Conservation (phyloP, 2,113 vertebrate genomes). For the Rhinolophus sinicus region DNA sequence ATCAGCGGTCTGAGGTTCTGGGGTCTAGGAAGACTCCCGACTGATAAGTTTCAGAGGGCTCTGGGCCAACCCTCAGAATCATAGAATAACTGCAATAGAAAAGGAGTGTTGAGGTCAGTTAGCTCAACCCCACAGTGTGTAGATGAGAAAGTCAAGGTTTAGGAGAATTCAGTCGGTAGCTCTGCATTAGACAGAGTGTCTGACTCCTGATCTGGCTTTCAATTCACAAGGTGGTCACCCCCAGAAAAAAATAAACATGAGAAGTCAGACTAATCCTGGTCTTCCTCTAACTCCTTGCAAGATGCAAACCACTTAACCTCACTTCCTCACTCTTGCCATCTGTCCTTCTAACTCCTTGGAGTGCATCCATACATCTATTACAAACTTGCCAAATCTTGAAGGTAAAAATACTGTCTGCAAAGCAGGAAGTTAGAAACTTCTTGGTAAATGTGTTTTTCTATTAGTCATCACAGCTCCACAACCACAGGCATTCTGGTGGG, state of each 20-base stretch:
- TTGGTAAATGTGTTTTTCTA: neutral
- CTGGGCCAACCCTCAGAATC: neutral
- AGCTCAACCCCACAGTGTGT: neutral
- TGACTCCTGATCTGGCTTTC: neutral
- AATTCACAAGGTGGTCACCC: neutral
- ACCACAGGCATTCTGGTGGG: neutral
- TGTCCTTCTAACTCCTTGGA: neutral
- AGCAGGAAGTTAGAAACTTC: neutral
- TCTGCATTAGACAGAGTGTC: neutral
- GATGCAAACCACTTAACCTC: neutral
- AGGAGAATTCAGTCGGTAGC: neutral
- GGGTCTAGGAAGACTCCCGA: neutral
- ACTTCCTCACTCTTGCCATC: constrained; percentile 41
- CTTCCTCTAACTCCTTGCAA: constrained; percentile 22
- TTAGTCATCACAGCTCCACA: neutral
- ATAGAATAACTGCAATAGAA: neutral
- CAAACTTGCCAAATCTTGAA: neutral
- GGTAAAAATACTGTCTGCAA: constrained; percentile 21
- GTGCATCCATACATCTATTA: neutral
- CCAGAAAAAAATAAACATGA: neutral
- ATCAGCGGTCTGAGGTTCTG: neutral
- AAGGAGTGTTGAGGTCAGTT: neutral
- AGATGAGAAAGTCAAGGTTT: neutral
- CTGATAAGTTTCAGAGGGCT: neutral
- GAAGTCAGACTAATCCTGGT: neutral